Evolutionary conservation across 2,797 vertebrate genomes (phyloP), one percentile per base, ranked within the genome.

Genomic region (Malacoraja senta): DNA sequence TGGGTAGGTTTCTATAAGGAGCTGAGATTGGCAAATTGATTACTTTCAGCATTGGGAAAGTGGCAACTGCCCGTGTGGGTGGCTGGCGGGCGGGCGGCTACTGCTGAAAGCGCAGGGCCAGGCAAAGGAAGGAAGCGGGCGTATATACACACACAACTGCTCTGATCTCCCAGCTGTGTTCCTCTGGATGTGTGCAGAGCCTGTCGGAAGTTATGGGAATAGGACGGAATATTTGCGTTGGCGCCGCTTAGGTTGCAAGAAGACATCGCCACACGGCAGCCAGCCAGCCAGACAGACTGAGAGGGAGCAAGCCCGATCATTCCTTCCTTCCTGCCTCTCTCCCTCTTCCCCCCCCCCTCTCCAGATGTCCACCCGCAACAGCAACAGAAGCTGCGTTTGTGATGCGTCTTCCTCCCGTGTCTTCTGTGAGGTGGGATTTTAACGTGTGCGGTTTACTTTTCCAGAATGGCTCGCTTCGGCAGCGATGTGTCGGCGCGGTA

Each of bases 391-490:
- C 95, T 94, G 95, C 95, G 97, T 96, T 35, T 97, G 97, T 97
- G 97, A 98, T 98, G 98, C 97, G 97, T 96, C 96, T 97, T 95
- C 95, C 96, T 93, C 94, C 94, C 96, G 93, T 95, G 94, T 96
- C 96, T 97, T 95, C 95, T 94, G 95, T 96, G 96, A 96, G 94
- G 96, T 96, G 96, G 96, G 96, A 96, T 97, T 97, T 96, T 95
- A 95, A 96, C 96, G 94, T 95, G 95, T 95, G 44, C 44, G 96
- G 95, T 96, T 96, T 94, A 95, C 96, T 95, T 94, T 95, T 95
- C 94, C 94, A 96, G 94, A 95, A 99, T 99, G 98, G 97, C 98
- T 97, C 98, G 98, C 94, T 99, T 99, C 93, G 98, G 98, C 96
- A 98, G 98, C 95, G 98, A 98, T 93, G 96, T 97, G 95, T 96